phyloP scores from a whole-genome alignment of 2,797 vertebrate genomes.

The Melanotaenia boesemani region DNA sequence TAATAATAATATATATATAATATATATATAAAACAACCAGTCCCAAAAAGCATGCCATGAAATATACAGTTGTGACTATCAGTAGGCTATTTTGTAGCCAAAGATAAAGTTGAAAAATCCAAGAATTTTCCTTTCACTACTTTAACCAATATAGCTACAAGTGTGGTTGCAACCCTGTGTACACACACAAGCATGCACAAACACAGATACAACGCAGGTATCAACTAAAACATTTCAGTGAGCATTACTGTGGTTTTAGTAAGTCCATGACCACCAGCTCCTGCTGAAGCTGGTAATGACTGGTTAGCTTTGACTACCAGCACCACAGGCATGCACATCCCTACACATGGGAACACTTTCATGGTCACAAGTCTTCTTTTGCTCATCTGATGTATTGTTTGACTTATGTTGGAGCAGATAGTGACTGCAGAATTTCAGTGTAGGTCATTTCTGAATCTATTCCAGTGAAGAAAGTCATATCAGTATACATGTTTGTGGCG shows the following conservation, averaged over 20 bases:
- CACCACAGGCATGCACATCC: not conserved
- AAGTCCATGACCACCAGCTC: not conserved
- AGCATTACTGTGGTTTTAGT: not conserved
- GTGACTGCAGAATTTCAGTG: not conserved
- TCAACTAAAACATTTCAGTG: not conserved
- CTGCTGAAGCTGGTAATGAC: not conserved
- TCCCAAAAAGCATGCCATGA: no score
- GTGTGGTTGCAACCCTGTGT: not conserved
- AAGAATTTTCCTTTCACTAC: not conserved
- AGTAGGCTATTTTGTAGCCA: no score
- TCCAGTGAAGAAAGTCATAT: not conserved
- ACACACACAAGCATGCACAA: not conserved
- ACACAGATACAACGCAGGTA: not conserved
- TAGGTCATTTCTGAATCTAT: not conserved
- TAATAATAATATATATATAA: no score
- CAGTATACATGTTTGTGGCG: not conserved
- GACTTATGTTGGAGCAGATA: not conserved
- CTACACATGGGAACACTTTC: not conserved
- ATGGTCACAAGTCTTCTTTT: not conserved
- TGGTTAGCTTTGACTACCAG: not conserved
- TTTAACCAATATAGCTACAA: not conserved
- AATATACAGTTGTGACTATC: no score
- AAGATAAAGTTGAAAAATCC: no score
- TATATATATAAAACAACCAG: no score
- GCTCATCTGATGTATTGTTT: not conserved